Evolutionary conservation across 2,797 vertebrate genomes (phyloP), one percentile per base, ranked within the genome.

Genomic region (Lindbergichthys nudifrons): DNA sequence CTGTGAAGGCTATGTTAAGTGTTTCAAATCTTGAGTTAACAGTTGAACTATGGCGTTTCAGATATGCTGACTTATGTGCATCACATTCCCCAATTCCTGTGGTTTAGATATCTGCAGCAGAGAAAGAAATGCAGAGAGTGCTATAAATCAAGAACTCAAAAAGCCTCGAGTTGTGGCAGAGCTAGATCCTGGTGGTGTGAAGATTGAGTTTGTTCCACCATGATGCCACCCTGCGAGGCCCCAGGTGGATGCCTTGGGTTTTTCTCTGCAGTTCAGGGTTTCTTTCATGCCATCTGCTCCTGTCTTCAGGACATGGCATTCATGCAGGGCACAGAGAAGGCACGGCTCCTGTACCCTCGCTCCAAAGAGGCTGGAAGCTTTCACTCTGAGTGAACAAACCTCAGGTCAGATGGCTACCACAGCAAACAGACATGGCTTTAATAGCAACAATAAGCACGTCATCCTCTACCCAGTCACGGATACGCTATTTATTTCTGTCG

Each of bases 281-380:
- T 88, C 83, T 92, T 89, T 92, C 84, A 92, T 83, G 85, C 91
- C 93, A 93, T 94, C 90, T 94, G 93, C 56, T 79, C 82, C 77
- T 84, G 79, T 89, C 89, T 90, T 60, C 46, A 30, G 88, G 91
- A 93, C 80, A 91, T 89, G 82, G 89, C 86, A 82, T 83, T 90
- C 79, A 87, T 53, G 76, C 84, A 79, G 73, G 74, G 81, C 83
- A 82, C 73, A 70, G 71, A 85, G 75, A 69, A 85, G 81, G 52
- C 83, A 80, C 48, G 60, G 46, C 78, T 89, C 66, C 79, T 75
- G 52, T 50, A 69, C 52, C 32, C 59, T 48, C n/a, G n/a, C 72
- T 87, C 79, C 67, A 81, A 75, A 85, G 62, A 77, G 53, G 63
- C 71, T 81, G 72, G 73, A 75, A 86, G 83, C 70, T 86, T 85